Evolutionary conservation across 2,797 vertebrate genomes (phyloP).

Genomic region (Paedocypris micromegethes): DNA sequence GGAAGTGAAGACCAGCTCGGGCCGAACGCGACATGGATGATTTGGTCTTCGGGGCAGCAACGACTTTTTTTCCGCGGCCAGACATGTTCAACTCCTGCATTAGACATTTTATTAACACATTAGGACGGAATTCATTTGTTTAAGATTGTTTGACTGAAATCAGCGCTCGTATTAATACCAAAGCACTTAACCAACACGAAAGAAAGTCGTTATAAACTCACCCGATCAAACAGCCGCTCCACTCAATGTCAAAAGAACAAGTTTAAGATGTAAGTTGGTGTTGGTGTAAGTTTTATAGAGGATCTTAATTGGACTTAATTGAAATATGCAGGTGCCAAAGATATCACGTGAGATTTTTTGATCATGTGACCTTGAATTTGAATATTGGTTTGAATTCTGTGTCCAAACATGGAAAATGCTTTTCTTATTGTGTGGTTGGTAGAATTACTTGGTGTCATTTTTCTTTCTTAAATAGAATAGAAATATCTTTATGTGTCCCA

Average conservation of each 20-base stretch:
- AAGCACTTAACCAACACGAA: too few species aligned
- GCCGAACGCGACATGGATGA: conserved; percentile 39
- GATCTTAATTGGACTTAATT: not conserved
- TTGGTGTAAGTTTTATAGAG: not conserved
- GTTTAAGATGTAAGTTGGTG: rapidly evolving
- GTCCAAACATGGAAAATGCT: too few species aligned
- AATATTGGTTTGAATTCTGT: not conserved
- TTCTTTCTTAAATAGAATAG: too few species aligned
- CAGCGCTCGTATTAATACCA: not conserved
- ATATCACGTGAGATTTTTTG: too few species aligned
- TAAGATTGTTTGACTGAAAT: not conserved
- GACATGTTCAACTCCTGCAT: conserved; percentile 62
- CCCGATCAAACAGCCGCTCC: not conserved
- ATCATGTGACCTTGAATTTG: not conserved
- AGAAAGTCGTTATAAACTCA: not conserved
- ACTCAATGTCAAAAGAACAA: too few species aligned
- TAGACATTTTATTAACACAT: too few species aligned
- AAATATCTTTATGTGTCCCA: too few species aligned
- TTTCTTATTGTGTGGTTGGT: too few species aligned
- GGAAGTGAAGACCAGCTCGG: conserved; percentile 69
- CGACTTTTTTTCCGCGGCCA: conserved; percentile 68
- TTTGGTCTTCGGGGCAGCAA: conserved; percentile 28
- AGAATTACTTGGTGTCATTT: too few species aligned
- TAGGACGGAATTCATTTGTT: not conserved
- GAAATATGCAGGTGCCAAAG: not conserved